phyloP scores from a whole-genome alignment of 1,140 invertebrate species.

The Venturia canescens region DNA sequence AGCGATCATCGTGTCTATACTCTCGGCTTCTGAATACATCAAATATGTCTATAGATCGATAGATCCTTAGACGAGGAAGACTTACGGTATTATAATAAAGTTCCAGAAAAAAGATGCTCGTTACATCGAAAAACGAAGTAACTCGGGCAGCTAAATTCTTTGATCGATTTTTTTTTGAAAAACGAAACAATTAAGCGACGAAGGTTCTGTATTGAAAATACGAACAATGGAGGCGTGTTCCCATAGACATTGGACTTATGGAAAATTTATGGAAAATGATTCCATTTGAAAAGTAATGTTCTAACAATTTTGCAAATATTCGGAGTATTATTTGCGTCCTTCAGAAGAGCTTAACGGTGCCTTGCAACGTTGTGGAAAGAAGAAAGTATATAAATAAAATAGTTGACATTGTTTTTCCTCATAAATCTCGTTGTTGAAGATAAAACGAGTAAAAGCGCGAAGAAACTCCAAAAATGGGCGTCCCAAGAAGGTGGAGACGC shows the following conservation, averaged over 20 bases:
- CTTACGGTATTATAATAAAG: background rate
- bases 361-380: background rate
- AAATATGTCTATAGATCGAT: constrained; percentile 24
- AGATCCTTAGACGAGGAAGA: background rate
- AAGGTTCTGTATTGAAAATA: no score
- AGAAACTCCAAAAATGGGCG: constrained; percentile 19
- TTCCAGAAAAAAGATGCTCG: background rate
- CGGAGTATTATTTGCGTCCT: no score
- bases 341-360: no score
- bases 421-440: constrained; percentile 27
- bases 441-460: background rate
- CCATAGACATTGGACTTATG: no score
- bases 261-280: no score
- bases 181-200: no score
- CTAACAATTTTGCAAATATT: no score
- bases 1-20: constrained; percentile 42
- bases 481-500: background rate
- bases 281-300: no score
- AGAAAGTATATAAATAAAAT: background rate
- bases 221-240: no score
- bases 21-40: constrained; percentile 30
- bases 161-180: background rate
- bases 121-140: background rate
- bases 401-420: constrained; percentile 37
- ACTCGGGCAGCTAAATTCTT: background rate